Conservation (phyloP, 92 coral and sea anemone genomes). For the Umimayanthus kanabou region DNA sequence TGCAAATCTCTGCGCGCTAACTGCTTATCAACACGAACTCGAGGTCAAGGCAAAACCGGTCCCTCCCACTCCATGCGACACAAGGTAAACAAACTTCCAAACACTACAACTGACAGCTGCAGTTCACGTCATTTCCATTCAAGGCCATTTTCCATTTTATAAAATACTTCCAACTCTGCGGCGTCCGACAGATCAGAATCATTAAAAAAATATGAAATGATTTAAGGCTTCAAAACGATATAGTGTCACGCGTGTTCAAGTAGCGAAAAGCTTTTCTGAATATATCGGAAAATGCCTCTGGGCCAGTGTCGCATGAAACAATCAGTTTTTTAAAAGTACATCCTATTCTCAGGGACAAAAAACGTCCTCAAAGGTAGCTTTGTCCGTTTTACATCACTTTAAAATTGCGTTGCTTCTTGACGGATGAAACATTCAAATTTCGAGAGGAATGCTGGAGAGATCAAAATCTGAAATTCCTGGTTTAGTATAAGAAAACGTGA, state of each 20-base stretch:
- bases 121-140: slow-evolving; percentile 11
- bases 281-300: too few species aligned
- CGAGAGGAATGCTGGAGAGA: not conserved
- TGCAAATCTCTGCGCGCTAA: not conserved
- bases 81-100: not conserved
- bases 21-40: not conserved
- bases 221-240: too few species aligned
- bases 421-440: too few species aligned
- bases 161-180: not conserved
- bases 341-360: too few species aligned
- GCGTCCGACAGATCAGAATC: not conserved
- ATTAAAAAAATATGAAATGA: too few species aligned
- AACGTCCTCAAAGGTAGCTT: too few species aligned
- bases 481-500: not conserved
- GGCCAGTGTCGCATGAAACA: too few species aligned
- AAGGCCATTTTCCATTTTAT: not conserved
- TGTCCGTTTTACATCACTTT: too few species aligned
- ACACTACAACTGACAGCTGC: not conserved
- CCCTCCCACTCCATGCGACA: slow-evolving; percentile 19
- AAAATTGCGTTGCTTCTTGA: too few species aligned
- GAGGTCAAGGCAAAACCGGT: slow-evolving; percentile 10
- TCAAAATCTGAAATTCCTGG: not conserved
- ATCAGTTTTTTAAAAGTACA: too few species aligned
- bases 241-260: too few species aligned
- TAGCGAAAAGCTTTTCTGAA: too few species aligned